Conservation (phyloP, 2,113 vertebrate genomes). For the Actinemys pallida region DNA sequence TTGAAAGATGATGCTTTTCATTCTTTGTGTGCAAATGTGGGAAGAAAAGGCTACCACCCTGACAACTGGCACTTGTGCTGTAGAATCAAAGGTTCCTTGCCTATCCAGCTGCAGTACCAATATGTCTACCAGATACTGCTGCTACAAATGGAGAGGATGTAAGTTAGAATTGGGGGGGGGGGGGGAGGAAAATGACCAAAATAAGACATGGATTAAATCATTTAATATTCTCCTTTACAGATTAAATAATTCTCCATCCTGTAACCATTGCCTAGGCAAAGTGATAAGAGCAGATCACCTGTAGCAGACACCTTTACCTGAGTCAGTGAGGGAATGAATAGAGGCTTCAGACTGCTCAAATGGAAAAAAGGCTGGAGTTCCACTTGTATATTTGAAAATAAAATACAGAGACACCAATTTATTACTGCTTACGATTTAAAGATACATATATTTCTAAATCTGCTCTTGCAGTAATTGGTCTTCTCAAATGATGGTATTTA, state of each 20-base stretch:
- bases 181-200: not conserved
- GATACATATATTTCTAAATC: not conserved
- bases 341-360: not conserved
- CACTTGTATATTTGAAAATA: not conserved
- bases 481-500: not conserved
- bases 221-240: not conserved
- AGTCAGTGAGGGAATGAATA: not conserved
- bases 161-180: not conserved
- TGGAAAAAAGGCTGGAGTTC: not conserved
- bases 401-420: not conserved
- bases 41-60: not conserved
- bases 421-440: not conserved
- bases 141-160: not conserved
- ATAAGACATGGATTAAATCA: not conserved
- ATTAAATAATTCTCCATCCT: not conserved
- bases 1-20: not conserved
- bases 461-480: not conserved
- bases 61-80: fast-evolving
- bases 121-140: not conserved
- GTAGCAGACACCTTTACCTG: not conserved
- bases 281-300: not conserved
- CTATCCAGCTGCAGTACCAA: not conserved
- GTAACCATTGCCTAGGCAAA: not conserved
- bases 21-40: not conserved
- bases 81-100: not conserved